Evolutionary conservation across 2,888 invertebrate species (phyloP), one percentile per base, ranked within the genome.

Genomic region (Cordilura impudica): DNA sequence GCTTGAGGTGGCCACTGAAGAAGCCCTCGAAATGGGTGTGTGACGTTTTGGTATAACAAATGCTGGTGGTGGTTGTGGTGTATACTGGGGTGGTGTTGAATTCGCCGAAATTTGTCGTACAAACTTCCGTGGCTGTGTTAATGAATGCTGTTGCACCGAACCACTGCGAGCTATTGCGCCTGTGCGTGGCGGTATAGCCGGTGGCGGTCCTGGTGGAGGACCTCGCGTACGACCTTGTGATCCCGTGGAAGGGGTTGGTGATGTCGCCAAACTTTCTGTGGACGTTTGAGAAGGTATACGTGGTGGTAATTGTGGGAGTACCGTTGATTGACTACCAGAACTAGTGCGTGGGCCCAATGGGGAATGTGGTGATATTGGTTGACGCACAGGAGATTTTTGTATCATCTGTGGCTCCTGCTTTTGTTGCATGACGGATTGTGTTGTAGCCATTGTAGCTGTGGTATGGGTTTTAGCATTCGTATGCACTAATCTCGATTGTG

Each of bases 31-130:
- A 73, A 88, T 76, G 3, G 87, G 86, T 12, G 84, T 85, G 56
- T 86, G 86, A 8, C 90, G 85, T 65, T 89, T 89, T 14, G 90
- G 90, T 73, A 90, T 90, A 7, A 90, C 89, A 81, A 90, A 90
- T 2, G 87, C 86, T 49, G 90, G 90, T 63, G 90, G 88, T 71
- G 90, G 85, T 74, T 90, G 89, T 4, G 90, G 88, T 47, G 86
- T 89, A 63, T 85, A 89, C 63, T 90, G 89, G 39, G 90, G 89
- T 73, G 88, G 88, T 78, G 89, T 89, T 8, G 89, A 90, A 54
- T 87, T 89, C 12, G 89, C 86, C 21, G 90, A 89, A 5, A 87
- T 86, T 78, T 90, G 90, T 2, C 89, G 86, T 21, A 88, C 86
- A 51, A 90, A 85, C 39, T 83, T 82, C 2, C 87, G 85, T 12